Conservation (phyloP, 2,113 vertebrate species). For the Struthidea cinerea region DNA sequence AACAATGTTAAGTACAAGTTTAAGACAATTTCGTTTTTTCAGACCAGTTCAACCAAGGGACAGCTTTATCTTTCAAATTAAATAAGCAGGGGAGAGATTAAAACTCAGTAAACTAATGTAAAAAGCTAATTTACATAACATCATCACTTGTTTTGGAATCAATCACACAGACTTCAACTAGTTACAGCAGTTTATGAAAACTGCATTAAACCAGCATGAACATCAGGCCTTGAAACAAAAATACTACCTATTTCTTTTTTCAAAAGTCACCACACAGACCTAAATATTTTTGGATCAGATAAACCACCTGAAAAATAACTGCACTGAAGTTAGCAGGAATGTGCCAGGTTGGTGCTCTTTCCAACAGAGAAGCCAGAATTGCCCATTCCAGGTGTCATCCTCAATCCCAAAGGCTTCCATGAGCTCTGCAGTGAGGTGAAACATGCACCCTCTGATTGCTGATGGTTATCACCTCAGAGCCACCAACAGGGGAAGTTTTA, state of each 20-base stretch:
- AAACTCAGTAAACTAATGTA: neutral
- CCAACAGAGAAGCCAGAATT: neutral
- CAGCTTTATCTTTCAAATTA: neutral
- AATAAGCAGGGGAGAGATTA: neutral
- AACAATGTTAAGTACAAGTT: neutral
- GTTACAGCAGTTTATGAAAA: neutral
- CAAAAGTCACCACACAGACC: neutral
- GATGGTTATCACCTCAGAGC: neutral
- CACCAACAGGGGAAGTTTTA: neutral
- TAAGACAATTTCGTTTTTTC: neutral
- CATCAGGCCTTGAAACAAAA: neutral
- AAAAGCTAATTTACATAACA: neutral
- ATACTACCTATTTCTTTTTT: neutral
- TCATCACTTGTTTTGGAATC: neutral
- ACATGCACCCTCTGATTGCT: accelerated
- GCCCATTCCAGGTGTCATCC: neutral
- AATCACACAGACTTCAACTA: neutral
- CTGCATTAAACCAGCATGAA: neutral
- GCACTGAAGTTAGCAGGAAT: neutral
- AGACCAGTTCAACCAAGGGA: neutral
- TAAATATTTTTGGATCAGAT: neutral
- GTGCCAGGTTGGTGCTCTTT: neutral
- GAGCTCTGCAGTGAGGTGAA: accelerated
- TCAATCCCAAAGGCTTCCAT: neutral
- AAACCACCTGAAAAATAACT: neutral